A percentile compares a stretch with the other conserved stretches of the same genome.
phyloP scores from a whole-genome alignment of 2,888 invertebrate genomes.

The Clostera curtula region DNA sequence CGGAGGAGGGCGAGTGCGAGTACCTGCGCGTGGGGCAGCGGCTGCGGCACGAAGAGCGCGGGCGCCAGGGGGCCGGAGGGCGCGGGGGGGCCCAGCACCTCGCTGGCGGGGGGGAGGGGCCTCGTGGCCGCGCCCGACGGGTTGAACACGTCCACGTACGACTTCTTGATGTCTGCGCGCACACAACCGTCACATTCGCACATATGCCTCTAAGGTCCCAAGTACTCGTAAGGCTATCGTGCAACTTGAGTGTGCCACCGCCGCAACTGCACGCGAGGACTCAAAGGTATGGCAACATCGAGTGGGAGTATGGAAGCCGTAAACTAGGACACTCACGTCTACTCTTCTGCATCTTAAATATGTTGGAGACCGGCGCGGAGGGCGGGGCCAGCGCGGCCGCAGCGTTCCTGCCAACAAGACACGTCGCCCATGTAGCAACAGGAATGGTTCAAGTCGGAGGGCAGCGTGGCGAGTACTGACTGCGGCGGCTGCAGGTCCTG shows the following conservation, averaged over 20 bases:
- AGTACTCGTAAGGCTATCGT: too few species aligned
- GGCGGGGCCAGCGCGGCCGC: slow-evolving; percentile 23
- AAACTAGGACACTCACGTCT: slow-evolving; percentile 81
- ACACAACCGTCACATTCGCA: too few species aligned
- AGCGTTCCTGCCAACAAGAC: background rate
- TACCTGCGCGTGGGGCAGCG: slow-evolving; percentile 7
- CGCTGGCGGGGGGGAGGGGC: slow-evolving; percentile 55
- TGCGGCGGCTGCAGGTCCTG: slow-evolving; percentile 14
- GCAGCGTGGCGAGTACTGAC: slow-evolving; percentile 10
- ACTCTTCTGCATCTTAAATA: slow-evolving; percentile 86
- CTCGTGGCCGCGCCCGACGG: slow-evolving; percentile 72
- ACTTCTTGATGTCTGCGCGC: slow-evolving; percentile 82
- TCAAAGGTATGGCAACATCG: too few species aligned
- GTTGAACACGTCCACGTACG: slow-evolving; percentile 94
- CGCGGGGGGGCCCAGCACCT: slow-evolving; percentile 42
- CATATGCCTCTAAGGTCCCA: too few species aligned
- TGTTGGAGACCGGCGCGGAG: slow-evolving; percentile 71
- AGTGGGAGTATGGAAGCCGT: too few species aligned
- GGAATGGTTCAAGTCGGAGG: background rate
- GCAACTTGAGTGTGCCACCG: background rate
- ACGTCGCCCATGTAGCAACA: slow-evolving; percentile 14
- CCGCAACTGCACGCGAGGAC: background rate
- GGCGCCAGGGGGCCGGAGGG: slow-evolving; percentile 36
- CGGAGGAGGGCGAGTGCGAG: slow-evolving; percentile 1
- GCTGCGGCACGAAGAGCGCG: slow-evolving; percentile 33